These are phyloP conservation scores for Ophiothrix spiculata DNA, from an alignment of 35 echinoderm and acorn worm genomes.

Conservation along the genomic window DNA sequence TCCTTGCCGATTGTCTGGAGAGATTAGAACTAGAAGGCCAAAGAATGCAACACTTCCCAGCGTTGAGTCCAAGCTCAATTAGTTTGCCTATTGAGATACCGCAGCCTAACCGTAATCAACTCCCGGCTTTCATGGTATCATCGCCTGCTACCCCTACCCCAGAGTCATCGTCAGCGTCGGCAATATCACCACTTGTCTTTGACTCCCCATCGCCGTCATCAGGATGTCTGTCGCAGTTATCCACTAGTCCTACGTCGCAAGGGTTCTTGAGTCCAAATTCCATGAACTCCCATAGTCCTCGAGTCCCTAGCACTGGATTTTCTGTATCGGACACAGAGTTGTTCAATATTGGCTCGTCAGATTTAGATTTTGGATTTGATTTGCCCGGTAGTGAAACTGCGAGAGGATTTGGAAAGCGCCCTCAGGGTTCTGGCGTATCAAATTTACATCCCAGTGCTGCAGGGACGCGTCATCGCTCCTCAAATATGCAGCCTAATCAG, in stretches of 20 bases:
- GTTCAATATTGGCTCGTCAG: not conserved
- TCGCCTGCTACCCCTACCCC: conserved; percentile 71
- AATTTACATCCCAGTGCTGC: not conserved
- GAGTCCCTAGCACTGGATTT: not conserved
- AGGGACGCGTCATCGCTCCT: not conserved
- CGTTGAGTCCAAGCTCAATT: not conserved
- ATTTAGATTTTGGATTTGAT: not conserved
- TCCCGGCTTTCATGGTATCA: conserved; percentile 85
- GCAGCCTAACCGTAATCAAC: conserved; percentile 4
- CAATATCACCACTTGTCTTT: conserved; percentile 38
- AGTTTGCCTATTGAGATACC: conserved; percentile 76
- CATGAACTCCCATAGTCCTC: conserved; percentile 18
- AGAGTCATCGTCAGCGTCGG: conserved; percentile 34
- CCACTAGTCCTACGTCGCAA: conserved; percentile 86
- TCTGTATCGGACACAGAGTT: too few species aligned
- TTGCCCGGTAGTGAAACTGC: not conserved
- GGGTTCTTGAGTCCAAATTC: conserved; percentile 48
- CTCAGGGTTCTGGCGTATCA: not conserved
- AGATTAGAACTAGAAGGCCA: conserved; percentile 40
- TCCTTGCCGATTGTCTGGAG: conserved; percentile 58
- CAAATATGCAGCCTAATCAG: not conserved
- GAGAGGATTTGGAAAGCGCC: conserved; percentile 6
- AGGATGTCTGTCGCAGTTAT: conserved; percentile 72
- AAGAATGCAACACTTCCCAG: not conserved
- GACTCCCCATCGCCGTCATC: conserved; percentile 78